phyloP scores from a whole-genome alignment of 35 echinoderm and acorn worm species.

The Heliocidaris erythrogramma region DNA sequence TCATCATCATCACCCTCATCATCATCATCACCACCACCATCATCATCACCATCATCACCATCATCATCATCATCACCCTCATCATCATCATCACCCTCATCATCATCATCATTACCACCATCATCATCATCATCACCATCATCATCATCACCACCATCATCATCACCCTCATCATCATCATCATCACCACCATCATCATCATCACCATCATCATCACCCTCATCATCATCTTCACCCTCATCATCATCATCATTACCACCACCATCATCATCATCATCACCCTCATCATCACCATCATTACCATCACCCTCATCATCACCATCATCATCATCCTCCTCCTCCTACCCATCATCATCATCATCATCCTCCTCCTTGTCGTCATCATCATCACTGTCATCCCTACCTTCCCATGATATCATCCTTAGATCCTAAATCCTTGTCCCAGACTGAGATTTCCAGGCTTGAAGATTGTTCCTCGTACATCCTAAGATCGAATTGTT shows the following conservation, averaged over 20 bases:
- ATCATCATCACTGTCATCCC: not conserved
- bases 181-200: not conserved
- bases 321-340: not conserved
- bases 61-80: not conserved
- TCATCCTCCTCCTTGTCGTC: not conserved
- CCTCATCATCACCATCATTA: not conserved
- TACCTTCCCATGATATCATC: slow-evolving; percentile 99
- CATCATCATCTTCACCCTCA: not conserved
- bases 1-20: not conserved
- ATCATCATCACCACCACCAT: not conserved
- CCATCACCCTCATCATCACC: not conserved
- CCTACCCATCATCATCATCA: not conserved
- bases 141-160: not conserved
- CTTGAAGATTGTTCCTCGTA: slow-evolving; percentile 83
- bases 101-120: not conserved
- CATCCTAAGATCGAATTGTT: slow-evolving; percentile 92
- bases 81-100: not conserved
- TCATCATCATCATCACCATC: not conserved
- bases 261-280: not conserved
- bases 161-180: not conserved
- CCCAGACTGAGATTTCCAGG: slow-evolving; percentile 95
- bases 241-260: not conserved
- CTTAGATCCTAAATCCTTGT: slow-evolving; percentile 93
- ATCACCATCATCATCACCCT: not conserved
- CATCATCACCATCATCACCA: not conserved